Percentiles rank a stretch among this genome's conserved stretches.
These are phyloP conservation scores for Drosophila micromelanica DNA, from an alignment of 1,140 invertebrate species.

Conservation along the genomic window DNA sequence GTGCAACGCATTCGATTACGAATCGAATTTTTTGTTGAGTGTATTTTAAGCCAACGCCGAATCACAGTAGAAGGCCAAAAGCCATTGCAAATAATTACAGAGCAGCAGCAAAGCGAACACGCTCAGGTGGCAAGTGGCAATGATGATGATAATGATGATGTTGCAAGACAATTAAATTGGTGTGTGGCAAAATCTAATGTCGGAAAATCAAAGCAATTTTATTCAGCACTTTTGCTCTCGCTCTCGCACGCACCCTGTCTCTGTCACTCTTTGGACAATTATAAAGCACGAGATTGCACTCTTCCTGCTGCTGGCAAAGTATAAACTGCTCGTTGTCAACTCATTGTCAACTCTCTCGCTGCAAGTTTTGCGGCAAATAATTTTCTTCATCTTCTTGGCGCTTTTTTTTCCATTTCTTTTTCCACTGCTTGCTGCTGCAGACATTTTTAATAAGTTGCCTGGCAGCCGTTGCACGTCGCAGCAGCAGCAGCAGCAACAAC, in stretches of 20 bases:
- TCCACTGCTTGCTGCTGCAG: slow-evolving; percentile 62
- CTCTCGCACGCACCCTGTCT: neutral
- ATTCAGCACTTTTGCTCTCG: slow-evolving; percentile 23
- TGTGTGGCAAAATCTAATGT: slow-evolving; percentile 62
- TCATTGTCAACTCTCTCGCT: slow-evolving; percentile 40
- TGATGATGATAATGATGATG: slow-evolving; percentile 5
- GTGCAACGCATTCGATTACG: slow-evolving; percentile 28
- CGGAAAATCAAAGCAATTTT: slow-evolving; percentile 72
- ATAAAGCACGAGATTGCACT: slow-evolving; percentile 49
- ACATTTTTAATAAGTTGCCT: slow-evolving; percentile 81
- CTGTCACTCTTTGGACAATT: slow-evolving; percentile 6
- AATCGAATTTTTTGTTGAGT: slow-evolving; percentile 21
- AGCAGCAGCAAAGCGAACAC: slow-evolving; percentile 4
- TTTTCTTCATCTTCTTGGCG: slow-evolving; percentile 49
- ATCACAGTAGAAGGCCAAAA: slow-evolving; percentile 17
- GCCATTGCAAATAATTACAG: slow-evolving; percentile 44
- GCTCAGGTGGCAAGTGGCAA: slow-evolving; percentile 12
- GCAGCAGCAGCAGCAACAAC: slow-evolving; percentile 60
- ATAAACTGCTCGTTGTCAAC: slow-evolving; percentile 53
- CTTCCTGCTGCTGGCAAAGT: slow-evolving; percentile 30
- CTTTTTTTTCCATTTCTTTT: slow-evolving; percentile 20
- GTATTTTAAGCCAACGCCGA: slow-evolving; percentile 18
- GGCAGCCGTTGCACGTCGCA: slow-evolving; percentile 74
- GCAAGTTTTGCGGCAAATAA: slow-evolving; percentile 71
- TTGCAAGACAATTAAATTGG: slow-evolving; percentile 60